A percentile compares a stretch with the other conserved stretches of the same genome.
These are phyloP conservation scores for Cancer borealis DNA, from an alignment of 2,888 invertebrate genomes.

Conservation along the genomic window DNA sequence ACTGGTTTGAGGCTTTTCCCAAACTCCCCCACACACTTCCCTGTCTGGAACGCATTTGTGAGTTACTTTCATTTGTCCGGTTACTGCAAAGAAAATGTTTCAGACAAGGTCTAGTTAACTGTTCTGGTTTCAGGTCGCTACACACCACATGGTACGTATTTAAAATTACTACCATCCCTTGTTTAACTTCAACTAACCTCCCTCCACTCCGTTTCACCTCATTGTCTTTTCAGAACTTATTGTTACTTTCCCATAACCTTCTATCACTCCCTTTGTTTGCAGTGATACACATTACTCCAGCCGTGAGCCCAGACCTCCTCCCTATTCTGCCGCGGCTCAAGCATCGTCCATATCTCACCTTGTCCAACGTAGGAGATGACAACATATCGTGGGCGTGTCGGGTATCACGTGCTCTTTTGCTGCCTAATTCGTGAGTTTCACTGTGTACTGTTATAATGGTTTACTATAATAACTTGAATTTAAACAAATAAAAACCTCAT, in stretches of 20 bases:
- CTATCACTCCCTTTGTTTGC: neutral
- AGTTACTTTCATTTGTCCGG: neutral
- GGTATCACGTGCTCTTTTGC: slow-evolving; percentile 42
- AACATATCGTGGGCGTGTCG: slow-evolving; percentile 46
- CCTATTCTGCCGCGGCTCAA: slow-evolving; percentile 30
- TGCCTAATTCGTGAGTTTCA: slow-evolving; percentile 25
- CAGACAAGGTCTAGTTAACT: neutral
- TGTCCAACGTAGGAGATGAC: slow-evolving; percentile 52
- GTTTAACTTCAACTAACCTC: no score
- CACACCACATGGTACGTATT: neutral
- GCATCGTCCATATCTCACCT: slow-evolving; percentile 41
- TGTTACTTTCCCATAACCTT: no score
- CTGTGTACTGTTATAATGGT: neutral
- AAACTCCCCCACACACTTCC: neutral
- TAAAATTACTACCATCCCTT: neutral
- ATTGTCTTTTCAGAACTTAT: no score
- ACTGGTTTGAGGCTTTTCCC: neutral
- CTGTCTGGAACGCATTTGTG: neutral
- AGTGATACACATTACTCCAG: slow-evolving; percentile 49
- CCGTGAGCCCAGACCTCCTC: slow-evolving; percentile 24
- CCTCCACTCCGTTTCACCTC: no score
- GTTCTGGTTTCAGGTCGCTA: neutral
- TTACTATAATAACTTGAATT: neutral
- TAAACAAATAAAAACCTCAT: neutral
- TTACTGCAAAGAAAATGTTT: neutral